These are phyloP conservation scores for Hydrozoanthus gracilis DNA, from an alignment of 92 coral and sea anemone genomes.

Conservation along the genomic window DNA sequence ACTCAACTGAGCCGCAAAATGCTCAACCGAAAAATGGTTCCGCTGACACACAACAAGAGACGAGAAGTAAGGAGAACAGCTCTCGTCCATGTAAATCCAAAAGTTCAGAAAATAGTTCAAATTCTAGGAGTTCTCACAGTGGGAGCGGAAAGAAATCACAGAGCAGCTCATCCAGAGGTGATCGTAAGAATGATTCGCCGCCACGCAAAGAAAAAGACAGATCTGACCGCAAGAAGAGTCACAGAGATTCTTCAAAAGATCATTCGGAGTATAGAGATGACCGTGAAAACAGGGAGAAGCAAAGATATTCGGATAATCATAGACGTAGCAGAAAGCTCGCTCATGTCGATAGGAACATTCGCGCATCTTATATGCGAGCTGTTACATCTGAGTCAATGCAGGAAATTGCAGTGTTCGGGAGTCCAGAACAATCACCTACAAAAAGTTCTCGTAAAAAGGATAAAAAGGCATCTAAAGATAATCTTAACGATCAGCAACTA, in stretches of 20 bases:
- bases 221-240: conserved; percentile 67
- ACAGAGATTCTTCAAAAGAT: conserved; percentile 74
- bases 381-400: conserved; percentile 81
- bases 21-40: conserved; percentile 52
- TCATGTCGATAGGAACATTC: conserved; percentile 85
- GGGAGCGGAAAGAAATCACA: conserved; percentile 62
- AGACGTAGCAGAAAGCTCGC: conserved; percentile 80
- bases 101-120: conserved; percentile 61
- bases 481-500: conserved; percentile 60
- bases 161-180: conserved; percentile 59
- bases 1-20: conserved; percentile 58
- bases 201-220: conserved; percentile 74
- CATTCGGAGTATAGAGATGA: conserved; percentile 60
- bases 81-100: conserved; percentile 55
- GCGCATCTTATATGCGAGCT: conserved; percentile 91
- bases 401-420: conserved; percentile 81
- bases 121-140: conserved; percentile 57
- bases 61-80: conserved; percentile 63
- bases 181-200: conserved; percentile 74
- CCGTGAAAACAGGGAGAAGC: conserved; percentile 64
- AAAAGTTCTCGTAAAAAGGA: conserved; percentile 55
- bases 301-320: conserved; percentile 69
- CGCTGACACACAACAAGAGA: conserved; percentile 39
- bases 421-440: conserved; percentile 61
- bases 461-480: conserved; percentile 69